Percentiles rank a stretch among this genome's conserved stretches.
Conservation (phyloP, 2,113 vertebrate species). For the Halcyon malimbica region DNA sequence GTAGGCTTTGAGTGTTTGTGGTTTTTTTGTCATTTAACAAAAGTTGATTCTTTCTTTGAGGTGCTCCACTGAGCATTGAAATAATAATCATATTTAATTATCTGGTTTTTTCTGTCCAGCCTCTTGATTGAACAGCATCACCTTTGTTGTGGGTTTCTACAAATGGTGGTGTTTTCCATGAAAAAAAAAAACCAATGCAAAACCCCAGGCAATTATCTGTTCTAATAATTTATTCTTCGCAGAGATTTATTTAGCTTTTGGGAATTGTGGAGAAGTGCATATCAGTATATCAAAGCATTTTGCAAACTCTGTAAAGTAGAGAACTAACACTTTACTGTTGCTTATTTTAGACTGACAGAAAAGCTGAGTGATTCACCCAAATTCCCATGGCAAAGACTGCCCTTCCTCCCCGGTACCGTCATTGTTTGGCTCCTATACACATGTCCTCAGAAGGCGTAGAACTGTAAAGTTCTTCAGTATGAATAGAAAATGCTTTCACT, state of each 20-base stretch:
- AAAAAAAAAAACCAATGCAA: neutral
- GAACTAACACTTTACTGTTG: neutral
- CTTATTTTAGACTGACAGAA: neutral
- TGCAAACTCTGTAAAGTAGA: neutral
- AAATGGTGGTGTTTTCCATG: neutral
- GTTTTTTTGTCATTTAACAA: neutral
- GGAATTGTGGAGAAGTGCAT: neutral
- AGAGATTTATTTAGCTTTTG: neutral
- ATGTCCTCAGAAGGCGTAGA: neutral
- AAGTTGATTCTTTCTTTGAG: neutral
- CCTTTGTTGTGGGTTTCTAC: neutral
- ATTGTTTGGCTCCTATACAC: neutral
- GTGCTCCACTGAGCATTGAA: fast-evolving
- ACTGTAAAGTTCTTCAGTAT: neutral
- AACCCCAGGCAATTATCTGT: neutral
- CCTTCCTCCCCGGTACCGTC: neutral
- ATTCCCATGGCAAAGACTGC: neutral
- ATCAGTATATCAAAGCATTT: neutral
- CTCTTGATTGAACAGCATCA: neutral
- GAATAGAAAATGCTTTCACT: neutral
- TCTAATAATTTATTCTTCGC: neutral
- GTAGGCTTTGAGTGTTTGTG: neutral
- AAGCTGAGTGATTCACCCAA: neutral
- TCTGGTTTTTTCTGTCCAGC: neutral
- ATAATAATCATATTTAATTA: neutral